Base-by-base conservation (phyloP, 2,888 invertebrate species). In the Mythimna albipuncta region DNA sequence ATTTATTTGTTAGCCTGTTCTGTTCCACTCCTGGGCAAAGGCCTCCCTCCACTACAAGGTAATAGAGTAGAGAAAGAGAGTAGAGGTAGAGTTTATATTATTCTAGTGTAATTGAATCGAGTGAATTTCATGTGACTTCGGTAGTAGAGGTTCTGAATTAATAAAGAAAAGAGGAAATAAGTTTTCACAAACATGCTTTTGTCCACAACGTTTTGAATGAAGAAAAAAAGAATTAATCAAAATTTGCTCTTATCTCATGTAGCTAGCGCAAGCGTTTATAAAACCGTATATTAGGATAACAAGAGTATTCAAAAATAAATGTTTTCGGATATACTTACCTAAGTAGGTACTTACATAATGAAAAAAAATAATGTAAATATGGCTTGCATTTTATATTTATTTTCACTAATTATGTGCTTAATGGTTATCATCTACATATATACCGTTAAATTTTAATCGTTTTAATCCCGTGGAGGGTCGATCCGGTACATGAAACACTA, bases 181-280 rank as follows among this genome's bases (percentile, higher is more conserved):
- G 2, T 9, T 72, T 66, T 63, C 10, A 10, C 58, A 50, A 58
- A 16, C 54, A 50, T 32, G n/a, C 50, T 66, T 54, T 77, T 59
- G 58, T 64, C 41, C 5, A 32, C 7, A 63, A 66, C 11, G 50
- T 64, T 58, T 7, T 19, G 19, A 21, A n/a, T 64, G 1, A 63
- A 55, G 38, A 63, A 21, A 66, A 58, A 59, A 66, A 50, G 3
- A n/a, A 55, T 54, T 50, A 47, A 64, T 77, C 21, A 72, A 54
- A 65, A 57, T 62, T 13, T 2, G 6, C 4, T 13, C n/a, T 6
- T 19, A 26, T 13, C 26, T 57, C 0, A 6, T 16, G 7, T 16
- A 32, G 50, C 21, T 21, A 21, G 38, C 16, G 50, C 21, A 19
- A 21, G 38, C 16, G 3, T 26, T 57, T 47, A 32, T 19, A 55